Evolutionary conservation across 2,888 invertebrate species (phyloP).

Genomic region (Torymus tubicola): DNA sequence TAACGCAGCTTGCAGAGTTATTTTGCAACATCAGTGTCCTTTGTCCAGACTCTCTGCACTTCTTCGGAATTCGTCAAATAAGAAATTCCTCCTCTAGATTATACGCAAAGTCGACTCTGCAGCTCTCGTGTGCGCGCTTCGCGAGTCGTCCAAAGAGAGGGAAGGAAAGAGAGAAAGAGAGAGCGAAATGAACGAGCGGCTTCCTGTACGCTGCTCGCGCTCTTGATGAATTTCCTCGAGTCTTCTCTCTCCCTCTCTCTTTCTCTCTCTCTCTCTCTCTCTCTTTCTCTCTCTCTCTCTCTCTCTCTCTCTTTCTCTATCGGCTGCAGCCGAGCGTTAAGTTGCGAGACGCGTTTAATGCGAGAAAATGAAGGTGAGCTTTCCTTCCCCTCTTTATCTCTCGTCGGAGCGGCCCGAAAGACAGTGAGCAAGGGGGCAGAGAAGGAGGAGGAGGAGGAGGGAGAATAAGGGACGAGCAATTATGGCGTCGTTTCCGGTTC

Average conservation of each 20-base stretch:
- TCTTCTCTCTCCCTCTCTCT: not conserved
- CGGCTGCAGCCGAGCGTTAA: constrained; percentile 50
- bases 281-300: too few species aligned
- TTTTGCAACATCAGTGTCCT: too few species aligned
- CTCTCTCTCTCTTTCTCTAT: constrained; percentile 16
- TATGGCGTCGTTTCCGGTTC: constrained; percentile 52
- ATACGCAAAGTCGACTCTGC: not conserved
- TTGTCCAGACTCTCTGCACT: too few species aligned
- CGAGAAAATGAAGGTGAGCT: constrained; percentile 45
- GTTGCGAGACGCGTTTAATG: constrained; percentile 50
- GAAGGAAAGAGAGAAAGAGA: not conserved
- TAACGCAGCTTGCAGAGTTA: too few species aligned
- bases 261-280: not conserved
- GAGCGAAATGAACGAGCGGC: constrained; percentile 11
- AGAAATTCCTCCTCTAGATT: constrained; percentile 3
- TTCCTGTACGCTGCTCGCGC: too few species aligned
- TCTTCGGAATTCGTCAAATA: constrained; percentile 13
- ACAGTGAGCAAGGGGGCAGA: constrained; percentile 1
- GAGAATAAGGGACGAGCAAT: constrained; percentile 52
- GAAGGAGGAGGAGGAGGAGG: constrained; percentile 4
- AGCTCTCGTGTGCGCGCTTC: too few species aligned
- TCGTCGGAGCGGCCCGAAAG: not conserved
- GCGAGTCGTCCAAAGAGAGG: too few species aligned
- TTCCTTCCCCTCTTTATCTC: not conserved
- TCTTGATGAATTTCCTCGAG: constrained; percentile 38